phyloP scores from a whole-genome alignment of 2,888 invertebrate species.

The Taphrorychus bicolor region DNA sequence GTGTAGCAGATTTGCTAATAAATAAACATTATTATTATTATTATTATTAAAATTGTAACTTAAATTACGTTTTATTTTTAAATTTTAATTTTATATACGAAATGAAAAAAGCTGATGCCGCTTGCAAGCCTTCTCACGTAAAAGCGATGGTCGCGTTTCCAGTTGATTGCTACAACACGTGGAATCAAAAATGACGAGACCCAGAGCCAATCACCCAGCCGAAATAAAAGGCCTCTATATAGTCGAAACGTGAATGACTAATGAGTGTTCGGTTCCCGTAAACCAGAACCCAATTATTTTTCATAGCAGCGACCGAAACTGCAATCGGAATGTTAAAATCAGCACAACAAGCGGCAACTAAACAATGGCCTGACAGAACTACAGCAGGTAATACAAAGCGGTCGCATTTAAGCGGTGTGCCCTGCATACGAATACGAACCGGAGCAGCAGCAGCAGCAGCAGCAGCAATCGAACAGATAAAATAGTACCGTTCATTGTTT shows the following conservation, averaged over 20 bases:
- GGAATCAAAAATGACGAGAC: background rate
- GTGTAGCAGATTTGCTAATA: too few species aligned
- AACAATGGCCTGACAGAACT: constrained; percentile 27
- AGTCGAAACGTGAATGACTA: background rate
- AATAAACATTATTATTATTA: too few species aligned
- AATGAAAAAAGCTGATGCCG: too few species aligned
- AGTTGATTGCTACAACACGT: background rate
- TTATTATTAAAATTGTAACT: too few species aligned
- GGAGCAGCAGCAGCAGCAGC: constrained; percentile 27
- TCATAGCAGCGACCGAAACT: background rate
- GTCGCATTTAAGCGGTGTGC: constrained; percentile 12
- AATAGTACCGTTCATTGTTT: constrained; percentile 38
- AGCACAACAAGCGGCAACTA: constrained; percentile 9
- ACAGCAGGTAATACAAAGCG: constrained; percentile 25
- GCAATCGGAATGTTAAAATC: constrained; percentile 9
- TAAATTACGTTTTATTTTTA: too few species aligned
- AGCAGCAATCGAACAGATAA: constrained; percentile 36
- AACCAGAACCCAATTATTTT: background rate
- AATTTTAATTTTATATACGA: too few species aligned
- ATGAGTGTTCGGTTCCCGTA: background rate
- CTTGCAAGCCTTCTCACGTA: too few species aligned
- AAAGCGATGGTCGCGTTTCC: too few species aligned
- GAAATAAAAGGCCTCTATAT: background rate
- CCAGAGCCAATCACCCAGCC: too few species aligned
- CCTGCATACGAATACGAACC: constrained; percentile 30